Conservation (phyloP, 2,888 invertebrate genomes). For the Himalopsyche kuldschensis region DNA sequence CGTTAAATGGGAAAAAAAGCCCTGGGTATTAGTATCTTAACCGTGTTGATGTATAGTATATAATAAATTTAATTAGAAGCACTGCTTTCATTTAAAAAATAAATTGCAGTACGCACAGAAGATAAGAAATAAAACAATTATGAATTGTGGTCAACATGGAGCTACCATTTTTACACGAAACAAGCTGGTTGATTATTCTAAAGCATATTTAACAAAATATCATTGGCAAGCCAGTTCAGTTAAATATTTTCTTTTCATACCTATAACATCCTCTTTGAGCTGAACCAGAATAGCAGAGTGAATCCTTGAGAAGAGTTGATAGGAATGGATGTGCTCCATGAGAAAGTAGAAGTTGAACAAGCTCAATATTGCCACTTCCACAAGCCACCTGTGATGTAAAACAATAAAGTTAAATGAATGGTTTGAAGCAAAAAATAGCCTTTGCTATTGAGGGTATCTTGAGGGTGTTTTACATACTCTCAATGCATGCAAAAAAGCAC, state of each 20-base stretch:
- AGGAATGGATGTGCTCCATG: conserved; percentile 88
- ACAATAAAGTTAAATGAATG: not conserved
- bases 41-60: no score
- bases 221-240: not conserved
- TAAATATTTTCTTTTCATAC: conserved; percentile 45
- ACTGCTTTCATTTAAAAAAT: no score
- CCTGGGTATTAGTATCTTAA: no score
- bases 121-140: no score
- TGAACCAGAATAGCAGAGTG: conserved; percentile 82
- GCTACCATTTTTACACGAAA: no score
- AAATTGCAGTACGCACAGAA: no score
- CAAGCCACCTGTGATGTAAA: conserved; percentile 65
- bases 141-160: no score
- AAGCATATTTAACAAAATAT: not conserved
- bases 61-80: no score
- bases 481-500: not conserved
- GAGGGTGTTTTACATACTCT: no score
- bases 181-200: no score
- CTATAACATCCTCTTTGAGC: conserved; percentile 84
- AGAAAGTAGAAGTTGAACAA: conserved; percentile 76
- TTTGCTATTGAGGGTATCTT: no score
- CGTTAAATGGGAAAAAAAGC: no score
- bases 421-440: not conserved
- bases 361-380: conserved; percentile 77
- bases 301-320: conserved; percentile 80